phyloP scores from a whole-genome alignment of 2,113 vertebrate species.

The Nothocercus julius region DNA sequence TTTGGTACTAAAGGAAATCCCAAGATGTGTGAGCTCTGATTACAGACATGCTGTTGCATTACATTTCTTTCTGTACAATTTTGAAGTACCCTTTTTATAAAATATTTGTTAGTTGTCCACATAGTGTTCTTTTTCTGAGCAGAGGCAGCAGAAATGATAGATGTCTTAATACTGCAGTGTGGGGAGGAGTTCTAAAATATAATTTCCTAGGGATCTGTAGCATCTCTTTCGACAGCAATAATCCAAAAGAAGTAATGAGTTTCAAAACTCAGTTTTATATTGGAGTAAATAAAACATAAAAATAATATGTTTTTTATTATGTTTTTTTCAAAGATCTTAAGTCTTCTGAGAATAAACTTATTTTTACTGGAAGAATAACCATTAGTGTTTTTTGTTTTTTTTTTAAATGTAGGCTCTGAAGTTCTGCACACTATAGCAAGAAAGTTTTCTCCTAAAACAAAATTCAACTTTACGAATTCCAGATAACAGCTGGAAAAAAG shows the following conservation, averaged over 20 bases:
- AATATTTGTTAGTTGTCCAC: background rate
- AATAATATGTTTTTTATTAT: background rate
- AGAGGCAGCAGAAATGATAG: background rate
- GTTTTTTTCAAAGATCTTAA: background rate
- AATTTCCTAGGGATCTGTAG: background rate
- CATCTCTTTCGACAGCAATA: background rate
- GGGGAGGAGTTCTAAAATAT: background rate
- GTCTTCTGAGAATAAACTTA: background rate
- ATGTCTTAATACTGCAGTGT: background rate
- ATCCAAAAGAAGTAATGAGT: background rate
- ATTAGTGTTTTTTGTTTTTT: background rate
- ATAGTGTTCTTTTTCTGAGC: background rate
- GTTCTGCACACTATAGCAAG: background rate
- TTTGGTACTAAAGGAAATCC: background rate
- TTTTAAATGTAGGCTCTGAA: background rate
- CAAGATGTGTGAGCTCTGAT: background rate
- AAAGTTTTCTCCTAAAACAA: background rate
- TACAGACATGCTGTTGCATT: background rate
- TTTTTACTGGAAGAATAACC: background rate
- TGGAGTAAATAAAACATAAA: background rate
- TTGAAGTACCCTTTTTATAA: background rate
- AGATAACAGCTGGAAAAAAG: background rate
- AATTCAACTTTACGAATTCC: background rate
- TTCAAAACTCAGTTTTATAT: background rate
- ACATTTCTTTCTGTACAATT: background rate